Evolutionary conservation across 2,888 invertebrate species (phyloP).

Genomic region (Acrocyrtus sp.): DNA sequence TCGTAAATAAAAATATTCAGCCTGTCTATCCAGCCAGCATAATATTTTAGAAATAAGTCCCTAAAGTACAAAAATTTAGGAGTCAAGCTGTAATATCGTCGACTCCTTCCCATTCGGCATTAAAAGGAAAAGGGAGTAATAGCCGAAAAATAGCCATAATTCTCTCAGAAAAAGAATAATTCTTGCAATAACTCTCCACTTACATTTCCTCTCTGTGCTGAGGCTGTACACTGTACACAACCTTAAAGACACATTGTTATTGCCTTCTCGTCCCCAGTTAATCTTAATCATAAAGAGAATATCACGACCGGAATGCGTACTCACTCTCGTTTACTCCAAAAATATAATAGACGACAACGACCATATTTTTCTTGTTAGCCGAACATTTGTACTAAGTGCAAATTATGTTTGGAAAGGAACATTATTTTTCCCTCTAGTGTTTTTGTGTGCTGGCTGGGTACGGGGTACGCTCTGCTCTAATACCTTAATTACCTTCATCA

Average conservation of each 20-base stretch:
- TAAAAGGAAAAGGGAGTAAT: conserved; percentile 15
- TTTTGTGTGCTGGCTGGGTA: no score
- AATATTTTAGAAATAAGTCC: no score
- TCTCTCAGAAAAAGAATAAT: conserved; percentile 10
- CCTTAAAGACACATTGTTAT: conserved; percentile 1
- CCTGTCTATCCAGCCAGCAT: no score
- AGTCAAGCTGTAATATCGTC: no score
- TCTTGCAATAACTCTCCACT: no score
- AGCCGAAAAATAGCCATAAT: conserved; percentile 19
- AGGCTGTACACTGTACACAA: no score
- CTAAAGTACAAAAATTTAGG: no score
- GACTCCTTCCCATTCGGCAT: no score
- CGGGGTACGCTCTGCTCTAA: background rate
- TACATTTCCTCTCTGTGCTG: no score
- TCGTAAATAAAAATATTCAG: no score
- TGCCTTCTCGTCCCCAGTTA: background rate
- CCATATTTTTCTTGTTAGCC: background rate
- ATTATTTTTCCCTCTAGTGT: background rate
- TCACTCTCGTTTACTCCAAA: no score
- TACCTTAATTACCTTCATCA: conserved; percentile 23
- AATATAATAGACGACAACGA: background rate
- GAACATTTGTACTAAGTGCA: background rate
- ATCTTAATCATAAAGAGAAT: background rate
- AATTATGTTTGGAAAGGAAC: background rate
- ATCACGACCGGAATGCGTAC: no score